Conservation (phyloP, 2,113 vertebrate genomes). For the Cepphus grylle region DNA sequence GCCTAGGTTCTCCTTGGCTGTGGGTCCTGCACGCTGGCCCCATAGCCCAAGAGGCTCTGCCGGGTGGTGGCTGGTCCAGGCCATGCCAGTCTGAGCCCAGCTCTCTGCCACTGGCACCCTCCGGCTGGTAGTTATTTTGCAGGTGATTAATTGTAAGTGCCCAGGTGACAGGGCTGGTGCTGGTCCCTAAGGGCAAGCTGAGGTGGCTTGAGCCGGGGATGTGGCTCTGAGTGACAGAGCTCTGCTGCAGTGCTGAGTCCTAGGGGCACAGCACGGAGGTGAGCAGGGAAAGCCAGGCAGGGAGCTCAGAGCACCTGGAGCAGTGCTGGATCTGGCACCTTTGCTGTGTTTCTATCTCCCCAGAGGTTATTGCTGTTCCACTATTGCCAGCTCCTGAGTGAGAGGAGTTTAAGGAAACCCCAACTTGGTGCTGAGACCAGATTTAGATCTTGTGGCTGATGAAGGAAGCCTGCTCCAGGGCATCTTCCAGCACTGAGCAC, state of each 20-base stretch:
- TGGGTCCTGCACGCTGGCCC: not conserved
- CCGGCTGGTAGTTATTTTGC: not conserved
- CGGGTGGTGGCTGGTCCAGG: not conserved
- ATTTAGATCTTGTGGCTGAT: slow-evolving; percentile 18
- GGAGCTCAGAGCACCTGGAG: not conserved
- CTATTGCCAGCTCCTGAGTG: not conserved
- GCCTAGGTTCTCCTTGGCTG: not conserved
- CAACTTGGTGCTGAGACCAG: not conserved
- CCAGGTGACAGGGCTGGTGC: not conserved
- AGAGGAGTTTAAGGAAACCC: slow-evolving; percentile 1
- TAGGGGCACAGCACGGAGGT: fast-evolving
- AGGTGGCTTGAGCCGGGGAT: not conserved
- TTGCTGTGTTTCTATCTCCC: not conserved
- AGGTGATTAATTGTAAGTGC: not conserved
- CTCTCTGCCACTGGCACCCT: not conserved
- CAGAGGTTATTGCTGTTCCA: not conserved
- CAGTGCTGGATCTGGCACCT: not conserved
- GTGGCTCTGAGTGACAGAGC: not conserved
- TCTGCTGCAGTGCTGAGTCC: not conserved
- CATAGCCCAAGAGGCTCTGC: not conserved
- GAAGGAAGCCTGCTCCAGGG: not conserved
- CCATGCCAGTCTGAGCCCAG: not conserved
- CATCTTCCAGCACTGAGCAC: not conserved
- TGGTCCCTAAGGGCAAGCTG: not conserved
- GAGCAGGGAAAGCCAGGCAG: not conserved